Evolutionary conservation across 2,888 invertebrate species (phyloP), one percentile per base, ranked within the genome.

Genomic region (Patella caerulea): DNA sequence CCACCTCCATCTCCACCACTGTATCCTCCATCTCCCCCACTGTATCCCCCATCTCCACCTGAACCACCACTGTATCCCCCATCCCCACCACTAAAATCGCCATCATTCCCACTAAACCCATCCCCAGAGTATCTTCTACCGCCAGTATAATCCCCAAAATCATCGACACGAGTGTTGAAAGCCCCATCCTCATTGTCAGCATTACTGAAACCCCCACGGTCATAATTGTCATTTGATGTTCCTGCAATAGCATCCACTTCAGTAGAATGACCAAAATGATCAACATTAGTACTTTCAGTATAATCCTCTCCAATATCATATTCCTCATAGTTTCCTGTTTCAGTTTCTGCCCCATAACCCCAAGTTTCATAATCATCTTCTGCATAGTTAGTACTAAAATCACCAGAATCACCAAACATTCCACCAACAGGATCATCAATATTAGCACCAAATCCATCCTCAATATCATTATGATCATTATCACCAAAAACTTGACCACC

Each of bases 321-420:
- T 12, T 65, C 65, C 19, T 19, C 65, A 65, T 65, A 65, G 19
- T 15, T 65, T 19, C 65, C 65, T 11, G 65, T 15, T 19, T 65
- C 65, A 19, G 65, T 65, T 65, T 65, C 65, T 19, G 65, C 65
- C 12, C 65, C 65, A 65, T 65, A 65, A 65, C 65, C 65, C 65
- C 65, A 65, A 2, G 65, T 65, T 19, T 65, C 65, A 65, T 65
- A 65, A 65, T 65, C 65, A 65, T 65, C 65, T 19, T 65, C n/a
- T n/a, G 65, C 65, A 19, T n/a, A 19, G n/a, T 19, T 65, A 15
- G n/a, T 19, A 15, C n/a, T 19, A 65, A n/a, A 11, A 24, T 65
- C 65, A 9, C 65, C 65, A 65, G 19, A 65, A 15, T 65, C 65
- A 45, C 45, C 45, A 45, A 45, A 45, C 45, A 45, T 45, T 45